Conservation (phyloP, 2,113 vertebrate species). For the Ascaphus truei region DNA sequence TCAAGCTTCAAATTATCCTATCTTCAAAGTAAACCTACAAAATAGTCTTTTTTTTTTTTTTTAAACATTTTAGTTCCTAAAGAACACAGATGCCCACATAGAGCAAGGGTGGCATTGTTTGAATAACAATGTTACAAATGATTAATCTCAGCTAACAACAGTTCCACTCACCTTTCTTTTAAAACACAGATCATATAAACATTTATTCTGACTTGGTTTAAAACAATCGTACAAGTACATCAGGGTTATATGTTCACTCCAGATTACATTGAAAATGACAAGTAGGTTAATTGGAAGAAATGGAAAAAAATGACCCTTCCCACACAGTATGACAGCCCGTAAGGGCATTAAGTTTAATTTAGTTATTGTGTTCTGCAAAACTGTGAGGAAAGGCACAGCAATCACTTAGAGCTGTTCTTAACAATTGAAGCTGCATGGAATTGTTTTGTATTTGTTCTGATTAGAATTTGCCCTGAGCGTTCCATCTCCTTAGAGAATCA, state of each 20-base stretch:
- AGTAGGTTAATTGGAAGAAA: constrained; percentile 59
- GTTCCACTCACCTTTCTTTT: background rate
- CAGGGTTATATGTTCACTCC: constrained; percentile 43
- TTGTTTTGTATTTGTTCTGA: constrained; percentile 51
- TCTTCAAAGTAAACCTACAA: too few species aligned
- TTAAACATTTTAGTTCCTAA: too few species aligned
- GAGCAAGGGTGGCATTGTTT: too few species aligned
- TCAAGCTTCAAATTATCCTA: too few species aligned
- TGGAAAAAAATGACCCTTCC: constrained; percentile 54
- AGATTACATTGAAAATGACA: constrained; percentile 52
- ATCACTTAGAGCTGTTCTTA: constrained; percentile 33
- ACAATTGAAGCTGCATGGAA: constrained; percentile 36
- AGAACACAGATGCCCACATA: too few species aligned
- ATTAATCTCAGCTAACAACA: background rate
- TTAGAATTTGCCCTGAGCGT: constrained; percentile 48
- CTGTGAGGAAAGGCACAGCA: constrained; percentile 40
- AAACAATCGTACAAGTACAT: constrained; percentile 40
- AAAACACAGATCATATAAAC: background rate
- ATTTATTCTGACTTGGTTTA: background rate
- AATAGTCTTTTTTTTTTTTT: too few species aligned
- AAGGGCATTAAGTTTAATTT: constrained; percentile 51
- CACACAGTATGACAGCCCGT: constrained; percentile 45
- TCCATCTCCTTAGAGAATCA: constrained; percentile 47
- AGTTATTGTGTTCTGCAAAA: constrained; percentile 48
- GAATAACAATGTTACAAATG: too few species aligned